Evolutionary conservation across 2,113 vertebrate genomes (phyloP).

Genomic region (Synchiropus splendidus): DNA sequence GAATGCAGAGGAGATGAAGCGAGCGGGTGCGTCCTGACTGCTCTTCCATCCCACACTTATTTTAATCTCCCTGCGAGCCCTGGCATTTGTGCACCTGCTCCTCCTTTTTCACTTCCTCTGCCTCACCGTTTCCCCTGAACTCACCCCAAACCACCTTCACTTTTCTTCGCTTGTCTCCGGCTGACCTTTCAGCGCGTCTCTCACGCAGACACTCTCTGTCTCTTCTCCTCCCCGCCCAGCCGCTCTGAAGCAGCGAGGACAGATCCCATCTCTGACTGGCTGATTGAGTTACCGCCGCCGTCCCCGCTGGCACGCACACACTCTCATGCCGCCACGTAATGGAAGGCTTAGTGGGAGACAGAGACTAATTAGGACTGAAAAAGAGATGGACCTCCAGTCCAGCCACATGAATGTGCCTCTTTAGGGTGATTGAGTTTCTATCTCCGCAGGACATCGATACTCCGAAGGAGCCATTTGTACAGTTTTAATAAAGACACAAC

Average conservation of each 20-base stretch:
- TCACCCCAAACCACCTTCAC: neutral
- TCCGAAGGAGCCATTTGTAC: too few relatives aligned
- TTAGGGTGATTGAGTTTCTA: too few relatives aligned
- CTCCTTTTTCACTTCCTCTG: neutral
- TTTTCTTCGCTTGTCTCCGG: constrained; percentile 17
- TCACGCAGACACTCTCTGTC: constrained; percentile 1
- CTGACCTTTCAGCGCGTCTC: constrained; percentile 17
- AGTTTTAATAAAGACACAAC: too few relatives aligned
- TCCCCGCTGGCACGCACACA: constrained; percentile 16
- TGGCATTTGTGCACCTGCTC: neutral
- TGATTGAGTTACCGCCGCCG: constrained; percentile 44
- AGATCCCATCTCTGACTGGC: constrained; percentile 32
- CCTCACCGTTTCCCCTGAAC: neutral
- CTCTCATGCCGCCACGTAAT: constrained; percentile 2
- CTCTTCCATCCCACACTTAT: constrained; percentile 1
- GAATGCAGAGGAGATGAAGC: constrained; percentile 2
- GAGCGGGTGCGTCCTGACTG: constrained; percentile 2
- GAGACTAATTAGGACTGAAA: too few relatives aligned
- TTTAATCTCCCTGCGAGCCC: neutral
- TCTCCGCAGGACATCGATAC: too few relatives aligned
- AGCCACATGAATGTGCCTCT: too few relatives aligned
- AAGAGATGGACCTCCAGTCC: too few relatives aligned
- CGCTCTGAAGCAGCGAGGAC: constrained; percentile 19
- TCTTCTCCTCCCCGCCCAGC: constrained; percentile 3
- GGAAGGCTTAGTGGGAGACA: constrained; percentile 2